phyloP scores from a whole-genome alignment of 2,797 vertebrate genomes.

The Erithacus rubecula region DNA sequence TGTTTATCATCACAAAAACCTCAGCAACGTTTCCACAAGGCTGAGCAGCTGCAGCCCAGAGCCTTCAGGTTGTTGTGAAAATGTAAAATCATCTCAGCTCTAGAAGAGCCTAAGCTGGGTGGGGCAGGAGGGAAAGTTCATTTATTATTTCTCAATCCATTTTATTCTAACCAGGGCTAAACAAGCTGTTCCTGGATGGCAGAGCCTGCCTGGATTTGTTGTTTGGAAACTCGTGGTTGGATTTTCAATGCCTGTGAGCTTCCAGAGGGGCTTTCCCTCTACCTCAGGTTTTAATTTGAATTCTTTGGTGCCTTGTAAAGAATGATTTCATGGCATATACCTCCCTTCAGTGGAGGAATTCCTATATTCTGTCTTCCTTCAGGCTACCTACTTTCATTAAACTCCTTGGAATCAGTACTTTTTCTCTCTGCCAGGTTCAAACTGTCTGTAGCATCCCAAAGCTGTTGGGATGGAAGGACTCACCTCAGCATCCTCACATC shows the following conservation, averaged over 20 bases:
- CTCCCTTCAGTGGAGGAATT: background rate
- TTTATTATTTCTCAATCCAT: background rate
- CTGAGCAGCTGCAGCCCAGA: background rate
- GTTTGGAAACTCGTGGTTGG: background rate
- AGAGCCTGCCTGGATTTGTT: slow-evolving; percentile 36
- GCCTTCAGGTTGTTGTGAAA: background rate
- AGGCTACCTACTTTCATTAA: background rate
- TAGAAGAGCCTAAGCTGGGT: background rate
- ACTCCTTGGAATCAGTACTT: background rate
- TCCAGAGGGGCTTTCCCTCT: background rate
- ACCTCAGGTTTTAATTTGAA: background rate
- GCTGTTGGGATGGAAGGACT: background rate
- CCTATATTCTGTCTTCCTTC: background rate
- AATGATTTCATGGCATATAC: background rate
- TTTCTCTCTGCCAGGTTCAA: background rate
- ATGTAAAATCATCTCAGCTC: background rate
- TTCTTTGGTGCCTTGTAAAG: background rate
- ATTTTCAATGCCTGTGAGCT: background rate
- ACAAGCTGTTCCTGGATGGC: background rate
- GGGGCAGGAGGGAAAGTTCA: background rate
- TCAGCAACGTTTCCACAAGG: accelerated
- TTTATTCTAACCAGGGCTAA: background rate
- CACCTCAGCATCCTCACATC: background rate
- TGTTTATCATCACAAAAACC: background rate
- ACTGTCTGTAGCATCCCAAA: background rate